phyloP scores from a whole-genome alignment of 2,113 vertebrate species.

The Cinclus mexicanus region DNA sequence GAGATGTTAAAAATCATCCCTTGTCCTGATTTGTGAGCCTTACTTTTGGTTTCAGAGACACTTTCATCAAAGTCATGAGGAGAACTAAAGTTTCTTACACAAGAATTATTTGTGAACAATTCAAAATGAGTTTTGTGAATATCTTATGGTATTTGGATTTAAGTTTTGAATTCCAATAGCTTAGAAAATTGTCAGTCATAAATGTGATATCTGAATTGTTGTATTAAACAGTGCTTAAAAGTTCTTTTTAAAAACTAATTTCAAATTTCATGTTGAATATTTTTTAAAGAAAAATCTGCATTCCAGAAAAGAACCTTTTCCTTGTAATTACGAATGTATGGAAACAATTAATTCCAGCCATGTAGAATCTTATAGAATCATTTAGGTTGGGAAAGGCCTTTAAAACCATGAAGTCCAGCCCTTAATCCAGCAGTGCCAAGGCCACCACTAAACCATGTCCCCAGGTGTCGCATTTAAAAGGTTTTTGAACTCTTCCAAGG shows the following conservation, averaged over 20 bases:
- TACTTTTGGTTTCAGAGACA: not conserved
- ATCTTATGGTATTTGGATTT: not conserved
- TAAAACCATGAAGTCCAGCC: not conserved
- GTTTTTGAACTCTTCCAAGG: not conserved
- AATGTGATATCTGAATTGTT: accelerated
- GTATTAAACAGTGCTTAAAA: not conserved
- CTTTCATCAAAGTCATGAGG: not conserved
- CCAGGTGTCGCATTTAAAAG: not conserved
- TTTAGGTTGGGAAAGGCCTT: not conserved
- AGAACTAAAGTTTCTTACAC: not conserved
- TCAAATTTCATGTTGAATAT: not conserved
- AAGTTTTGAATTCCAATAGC: not conserved
- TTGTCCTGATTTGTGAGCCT: not conserved
- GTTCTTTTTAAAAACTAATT: not conserved
- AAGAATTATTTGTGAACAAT: not conserved
- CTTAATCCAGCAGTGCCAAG: not conserved
- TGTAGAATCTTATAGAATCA: not conserved
- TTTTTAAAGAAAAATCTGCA: not conserved
- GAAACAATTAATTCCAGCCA: not conserved
- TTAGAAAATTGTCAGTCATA: not conserved
- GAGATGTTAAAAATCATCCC: not conserved
- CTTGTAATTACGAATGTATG: not conserved
- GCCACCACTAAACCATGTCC: not conserved
- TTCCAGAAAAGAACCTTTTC: not conserved
- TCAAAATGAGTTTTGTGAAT: not conserved